phyloP scores from a whole-genome alignment of 64 coral and sea anemone species.

The Hydrozoanthus tunicans region DNA sequence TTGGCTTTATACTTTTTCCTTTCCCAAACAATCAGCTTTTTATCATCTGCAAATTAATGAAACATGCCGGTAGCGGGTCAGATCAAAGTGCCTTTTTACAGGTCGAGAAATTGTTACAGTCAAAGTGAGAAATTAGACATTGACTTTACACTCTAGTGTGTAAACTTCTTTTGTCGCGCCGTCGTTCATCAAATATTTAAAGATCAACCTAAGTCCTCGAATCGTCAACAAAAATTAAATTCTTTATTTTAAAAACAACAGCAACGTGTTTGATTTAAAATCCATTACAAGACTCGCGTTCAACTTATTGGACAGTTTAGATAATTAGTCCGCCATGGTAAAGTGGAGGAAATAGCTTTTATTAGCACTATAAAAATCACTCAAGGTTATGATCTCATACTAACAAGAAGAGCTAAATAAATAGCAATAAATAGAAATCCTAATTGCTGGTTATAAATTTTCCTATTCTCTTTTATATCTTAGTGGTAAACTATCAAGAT shows the following conservation, averaged over 20 bases:
- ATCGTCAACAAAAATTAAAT: not conserved
- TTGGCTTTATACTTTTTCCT: not conserved
- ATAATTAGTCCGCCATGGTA: not conserved
- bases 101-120: not conserved
- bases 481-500: not conserved
- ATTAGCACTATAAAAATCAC: not conserved
- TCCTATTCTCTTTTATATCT: not conserved
- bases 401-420: not conserved
- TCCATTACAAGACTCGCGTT: not conserved
- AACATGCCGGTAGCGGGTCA: not conserved
- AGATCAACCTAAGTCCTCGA: not conserved
- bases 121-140: not conserved
- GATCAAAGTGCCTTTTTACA: not conserved
- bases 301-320: not conserved
- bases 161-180: not conserved
- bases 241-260: not conserved
- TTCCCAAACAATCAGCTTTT: constrained; percentile 1
- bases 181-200: not conserved
- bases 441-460: not conserved
- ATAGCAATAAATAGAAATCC: not conserved
- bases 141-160: not conserved
- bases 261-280: too few relatives aligned
- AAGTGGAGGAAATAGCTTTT: not conserved
- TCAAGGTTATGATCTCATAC: constrained; percentile 21
- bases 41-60: constrained; percentile 12